These are phyloP conservation scores for Alitta virens DNA, from an alignment of 2,888 invertebrate species.

Conservation along the genomic window DNA sequence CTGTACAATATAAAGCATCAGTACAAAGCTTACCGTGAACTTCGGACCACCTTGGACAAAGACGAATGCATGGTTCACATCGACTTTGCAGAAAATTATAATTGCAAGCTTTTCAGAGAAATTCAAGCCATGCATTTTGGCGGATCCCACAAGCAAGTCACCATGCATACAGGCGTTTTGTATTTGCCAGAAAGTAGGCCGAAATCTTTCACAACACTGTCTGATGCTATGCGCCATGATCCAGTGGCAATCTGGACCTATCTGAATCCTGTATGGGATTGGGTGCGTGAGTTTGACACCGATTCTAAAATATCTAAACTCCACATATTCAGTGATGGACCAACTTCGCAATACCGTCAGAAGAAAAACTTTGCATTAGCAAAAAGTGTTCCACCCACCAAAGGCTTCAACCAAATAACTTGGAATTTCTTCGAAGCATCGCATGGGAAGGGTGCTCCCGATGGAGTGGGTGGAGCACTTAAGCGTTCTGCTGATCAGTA, in stretches of 20 bases:
- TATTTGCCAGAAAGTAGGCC: conserved; percentile 29
- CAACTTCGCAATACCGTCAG: conserved; percentile 51
- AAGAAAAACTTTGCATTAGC: conserved; percentile 46
- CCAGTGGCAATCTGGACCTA: conserved; percentile 54
- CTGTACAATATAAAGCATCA: too few relatives aligned
- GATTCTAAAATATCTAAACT: conserved; percentile 4
- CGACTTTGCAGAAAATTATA: conserved; percentile 54
- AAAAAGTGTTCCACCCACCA: neutral
- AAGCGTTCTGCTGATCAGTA: conserved; percentile 40
- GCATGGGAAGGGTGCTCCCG: conserved; percentile 48
- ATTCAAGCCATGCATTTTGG: conserved; percentile 51
- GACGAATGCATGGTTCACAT: conserved; percentile 36
- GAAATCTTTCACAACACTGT: conserved; percentile 39
- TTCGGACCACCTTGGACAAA: conserved; percentile 18
- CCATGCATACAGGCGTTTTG: conserved; percentile 52
- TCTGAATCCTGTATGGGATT: conserved; percentile 24
- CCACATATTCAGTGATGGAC: conserved; percentile 48
- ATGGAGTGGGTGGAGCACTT: conserved; percentile 42
- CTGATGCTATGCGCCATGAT: conserved; percentile 41
- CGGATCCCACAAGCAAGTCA: conserved; percentile 38
- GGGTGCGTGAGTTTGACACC: too few relatives aligned
- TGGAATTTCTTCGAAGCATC: conserved; percentile 51
- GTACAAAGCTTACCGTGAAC: neutral
- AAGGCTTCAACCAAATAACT: conserved; percentile 33
- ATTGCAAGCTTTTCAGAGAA: conserved; percentile 44